Evolutionary conservation across 2,888 invertebrate genomes (phyloP).

Genomic region (Tenthredo mesomela): DNA sequence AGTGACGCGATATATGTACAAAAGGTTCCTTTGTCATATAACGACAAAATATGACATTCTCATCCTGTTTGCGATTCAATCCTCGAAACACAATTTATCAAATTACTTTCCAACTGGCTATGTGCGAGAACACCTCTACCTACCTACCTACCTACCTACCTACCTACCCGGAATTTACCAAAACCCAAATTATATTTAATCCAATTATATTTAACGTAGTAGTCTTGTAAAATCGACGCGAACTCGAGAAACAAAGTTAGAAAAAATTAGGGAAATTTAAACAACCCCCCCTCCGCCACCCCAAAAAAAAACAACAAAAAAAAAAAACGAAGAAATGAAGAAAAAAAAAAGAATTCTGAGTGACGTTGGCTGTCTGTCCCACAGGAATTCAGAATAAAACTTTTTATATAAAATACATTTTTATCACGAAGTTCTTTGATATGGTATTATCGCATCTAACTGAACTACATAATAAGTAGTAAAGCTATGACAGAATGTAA

Average conservation of each 20-base stretch:
- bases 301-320: not conserved
- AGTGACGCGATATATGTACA: too few relatives aligned
- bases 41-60: not conserved
- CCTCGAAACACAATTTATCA: not conserved
- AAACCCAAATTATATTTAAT: not conserved
- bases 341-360: not conserved
- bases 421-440: too few relatives aligned
- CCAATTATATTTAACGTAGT: not conserved
- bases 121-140: not conserved
- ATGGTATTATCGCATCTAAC: too few relatives aligned
- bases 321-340: not conserved
- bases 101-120: not conserved
- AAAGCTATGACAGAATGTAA: too few relatives aligned
- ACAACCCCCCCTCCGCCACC: too few relatives aligned
- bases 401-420: not conserved
- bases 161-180: not conserved
- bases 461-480: too few relatives aligned
- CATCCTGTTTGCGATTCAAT: not conserved
- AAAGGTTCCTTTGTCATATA: constrained; percentile 4
- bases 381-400: not conserved
- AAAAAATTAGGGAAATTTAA: not conserved
- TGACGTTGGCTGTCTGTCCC: not conserved
- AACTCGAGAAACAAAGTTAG: not conserved
- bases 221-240: not conserved
- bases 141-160: not conserved